phyloP scores from a whole-genome alignment of 2,797 vertebrate genomes.

The Harpagifer antarcticus region DNA sequence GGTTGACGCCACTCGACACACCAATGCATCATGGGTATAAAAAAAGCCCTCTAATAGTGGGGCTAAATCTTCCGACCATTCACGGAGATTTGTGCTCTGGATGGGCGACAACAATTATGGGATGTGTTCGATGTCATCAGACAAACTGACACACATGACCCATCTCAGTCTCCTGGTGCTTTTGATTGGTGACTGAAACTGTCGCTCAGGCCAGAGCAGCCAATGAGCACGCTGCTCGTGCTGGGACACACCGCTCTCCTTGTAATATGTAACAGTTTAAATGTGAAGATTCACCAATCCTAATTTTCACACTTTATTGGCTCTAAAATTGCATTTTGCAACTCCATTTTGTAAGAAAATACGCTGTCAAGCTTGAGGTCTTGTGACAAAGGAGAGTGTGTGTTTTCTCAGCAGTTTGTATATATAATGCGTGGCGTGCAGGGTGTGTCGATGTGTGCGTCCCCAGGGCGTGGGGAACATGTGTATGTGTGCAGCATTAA shows the following conservation, averaged over 20 bases:
- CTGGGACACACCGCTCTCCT: conserved; percentile 58
- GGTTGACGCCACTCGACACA: conserved; percentile 99
- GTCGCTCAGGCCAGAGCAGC: conserved; percentile 74
- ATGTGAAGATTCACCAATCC: conserved; percentile 6
- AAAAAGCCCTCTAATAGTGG: conserved; percentile 27
- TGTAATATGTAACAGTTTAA: neutral
- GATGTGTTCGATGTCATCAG: conserved; percentile 69
- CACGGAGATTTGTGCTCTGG: conserved; percentile 82
- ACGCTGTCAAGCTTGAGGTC: conserved; percentile 31
- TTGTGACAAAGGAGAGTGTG: conserved; percentile 51
- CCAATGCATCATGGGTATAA: conserved; percentile 92
- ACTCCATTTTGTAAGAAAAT: conserved; percentile 45
- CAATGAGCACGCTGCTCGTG: conserved; percentile 54
- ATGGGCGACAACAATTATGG: conserved; percentile 64
- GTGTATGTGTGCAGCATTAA: conserved; percentile 99
- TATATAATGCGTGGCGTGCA: conserved; percentile 50
- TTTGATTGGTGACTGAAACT: conserved; percentile 71
- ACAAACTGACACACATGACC: conserved; percentile 67
- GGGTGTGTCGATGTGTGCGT: conserved; percentile 91
- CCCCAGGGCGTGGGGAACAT: conserved; percentile 95
- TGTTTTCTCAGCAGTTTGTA: conserved; percentile 69
- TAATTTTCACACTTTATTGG: conserved; percentile 10
- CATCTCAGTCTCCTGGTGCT: conserved; percentile 65
- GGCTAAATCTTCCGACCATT: conserved; percentile 74
- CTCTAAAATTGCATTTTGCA: conserved; percentile 17